Evolutionary conservation across 2,888 invertebrate species (phyloP).

Genomic region (Escarpia spicata): DNA sequence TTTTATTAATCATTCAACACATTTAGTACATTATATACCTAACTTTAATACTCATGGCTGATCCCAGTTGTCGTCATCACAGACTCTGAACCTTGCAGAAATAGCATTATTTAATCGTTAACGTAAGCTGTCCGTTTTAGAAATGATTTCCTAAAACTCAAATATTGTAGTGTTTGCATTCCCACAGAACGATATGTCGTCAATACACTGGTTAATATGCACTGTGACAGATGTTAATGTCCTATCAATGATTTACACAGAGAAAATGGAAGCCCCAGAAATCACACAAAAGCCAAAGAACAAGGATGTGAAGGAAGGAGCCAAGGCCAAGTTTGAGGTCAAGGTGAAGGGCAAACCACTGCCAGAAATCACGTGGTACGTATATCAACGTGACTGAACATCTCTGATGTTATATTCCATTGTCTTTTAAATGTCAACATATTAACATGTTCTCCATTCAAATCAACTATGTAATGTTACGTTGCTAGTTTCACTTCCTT

Average conservation of each 20-base stretch:
- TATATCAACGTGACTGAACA: not conserved
- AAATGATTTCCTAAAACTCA: no score
- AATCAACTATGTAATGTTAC: not conserved
- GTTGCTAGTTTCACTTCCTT: not conserved
- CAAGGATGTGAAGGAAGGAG: slow-evolving; percentile 59
- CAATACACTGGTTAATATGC: no score
- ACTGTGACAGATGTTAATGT: not conserved
- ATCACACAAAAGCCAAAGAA: slow-evolving; percentile 56
- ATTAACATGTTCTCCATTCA: not conserved
- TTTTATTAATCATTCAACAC: no score
- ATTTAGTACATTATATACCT: no score
- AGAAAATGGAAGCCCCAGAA: slow-evolving; percentile 58
- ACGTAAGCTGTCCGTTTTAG: no score
- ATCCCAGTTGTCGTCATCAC: no score
- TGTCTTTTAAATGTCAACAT: not conserved
- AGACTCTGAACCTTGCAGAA: no score
- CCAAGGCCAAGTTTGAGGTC: slow-evolving; percentile 60
- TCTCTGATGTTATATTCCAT: not conserved
- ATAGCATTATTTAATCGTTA: not conserved
- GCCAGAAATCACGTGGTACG: slow-evolving; percentile 86
- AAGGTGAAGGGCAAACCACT: slow-evolving; percentile 87
- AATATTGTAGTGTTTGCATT: no score
- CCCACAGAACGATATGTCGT: no score
- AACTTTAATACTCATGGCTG: no score
- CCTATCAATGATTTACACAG: slow-evolving; percentile 73